Evolutionary conservation across 2,113 vertebrate genomes (phyloP).

Genomic region (Myanophis thanlyinensis): DNA sequence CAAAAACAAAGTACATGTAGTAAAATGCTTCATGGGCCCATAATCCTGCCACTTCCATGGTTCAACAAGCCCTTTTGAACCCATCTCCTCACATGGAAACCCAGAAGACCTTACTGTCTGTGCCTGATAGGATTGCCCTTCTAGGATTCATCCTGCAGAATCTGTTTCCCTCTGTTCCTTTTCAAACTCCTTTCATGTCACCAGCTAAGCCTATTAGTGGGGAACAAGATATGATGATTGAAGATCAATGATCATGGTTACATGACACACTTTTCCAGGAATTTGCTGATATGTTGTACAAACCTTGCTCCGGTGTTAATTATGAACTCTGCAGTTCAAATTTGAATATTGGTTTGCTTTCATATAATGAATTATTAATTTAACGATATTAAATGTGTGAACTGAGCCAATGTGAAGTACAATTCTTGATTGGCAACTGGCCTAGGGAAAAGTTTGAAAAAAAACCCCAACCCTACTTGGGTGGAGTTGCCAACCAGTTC

Average conservation of each 20-base stretch:
- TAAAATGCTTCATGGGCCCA: background rate
- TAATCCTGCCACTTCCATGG: background rate
- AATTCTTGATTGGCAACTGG: background rate
- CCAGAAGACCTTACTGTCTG: background rate
- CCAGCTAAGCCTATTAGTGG: background rate
- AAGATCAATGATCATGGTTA: background rate
- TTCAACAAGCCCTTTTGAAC: background rate
- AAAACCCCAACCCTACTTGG: background rate
- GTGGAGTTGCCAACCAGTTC: background rate
- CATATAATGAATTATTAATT: background rate
- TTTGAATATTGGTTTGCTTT: background rate
- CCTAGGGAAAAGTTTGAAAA: background rate
- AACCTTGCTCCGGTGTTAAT: background rate
- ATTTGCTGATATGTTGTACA: background rate
- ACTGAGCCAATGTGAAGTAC: background rate
- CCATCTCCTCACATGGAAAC: background rate
- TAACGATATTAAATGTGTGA: background rate
- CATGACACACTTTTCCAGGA: background rate
- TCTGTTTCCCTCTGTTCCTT: background rate
- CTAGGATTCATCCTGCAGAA: background rate
- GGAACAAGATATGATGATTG: background rate
- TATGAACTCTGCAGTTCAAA: background rate
- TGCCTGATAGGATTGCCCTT: background rate
- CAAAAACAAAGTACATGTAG: background rate
- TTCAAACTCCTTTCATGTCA: background rate